A percentile compares a stretch with the other conserved stretches of the same genome.
These are phyloP conservation scores for Acleris laterana DNA, from an alignment of 2,888 invertebrate genomes.

Conservation along the genomic window DNA sequence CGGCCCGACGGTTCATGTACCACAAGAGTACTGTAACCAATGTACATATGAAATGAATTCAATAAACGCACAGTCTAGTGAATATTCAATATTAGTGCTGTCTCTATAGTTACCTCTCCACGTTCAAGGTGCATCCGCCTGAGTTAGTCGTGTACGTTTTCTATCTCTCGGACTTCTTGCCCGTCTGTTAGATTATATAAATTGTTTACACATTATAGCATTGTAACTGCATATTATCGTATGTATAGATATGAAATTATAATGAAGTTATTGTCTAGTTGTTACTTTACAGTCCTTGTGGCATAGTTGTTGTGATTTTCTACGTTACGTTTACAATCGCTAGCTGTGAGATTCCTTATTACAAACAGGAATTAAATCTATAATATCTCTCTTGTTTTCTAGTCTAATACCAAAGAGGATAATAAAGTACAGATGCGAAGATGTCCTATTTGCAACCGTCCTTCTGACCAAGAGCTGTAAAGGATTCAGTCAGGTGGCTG, in stretches of 20 bases:
- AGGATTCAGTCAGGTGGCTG: conserved; percentile 40
- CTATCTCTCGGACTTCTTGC: conserved; percentile 66
- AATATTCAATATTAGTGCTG: conserved; percentile 79
- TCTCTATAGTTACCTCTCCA: conserved; percentile 67
- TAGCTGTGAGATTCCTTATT: conserved; percentile 56
- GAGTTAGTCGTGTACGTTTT: conserved; percentile 72
- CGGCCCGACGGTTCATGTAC: conserved; percentile 54
- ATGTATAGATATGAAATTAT: conserved; percentile 60
- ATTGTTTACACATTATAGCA: conserved; percentile 64
- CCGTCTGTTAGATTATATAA: conserved; percentile 73
- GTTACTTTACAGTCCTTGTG: conserved; percentile 63
- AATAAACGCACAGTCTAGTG: conserved; percentile 84
- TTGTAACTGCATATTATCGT: conserved; percentile 60
- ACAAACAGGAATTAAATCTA: conserved; percentile 39
- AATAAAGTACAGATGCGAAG: conserved; percentile 31
- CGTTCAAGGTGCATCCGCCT: conserved; percentile 64
- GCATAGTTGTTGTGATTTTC: conserved; percentile 65
- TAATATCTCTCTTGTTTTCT: conserved; percentile 27
- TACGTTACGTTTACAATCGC: conserved; percentile 68
- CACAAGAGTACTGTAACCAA: conserved; percentile 61
- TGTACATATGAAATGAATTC: conserved; percentile 75
- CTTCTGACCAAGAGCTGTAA: conserved; percentile 55
- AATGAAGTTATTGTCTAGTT: conserved; percentile 63
- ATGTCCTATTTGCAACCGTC: conserved; percentile 58
- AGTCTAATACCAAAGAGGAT: conserved; percentile 20